Base-by-base conservation (phyloP, 2,888 invertebrate genomes). In the Tyria jacobaeae region DNA sequence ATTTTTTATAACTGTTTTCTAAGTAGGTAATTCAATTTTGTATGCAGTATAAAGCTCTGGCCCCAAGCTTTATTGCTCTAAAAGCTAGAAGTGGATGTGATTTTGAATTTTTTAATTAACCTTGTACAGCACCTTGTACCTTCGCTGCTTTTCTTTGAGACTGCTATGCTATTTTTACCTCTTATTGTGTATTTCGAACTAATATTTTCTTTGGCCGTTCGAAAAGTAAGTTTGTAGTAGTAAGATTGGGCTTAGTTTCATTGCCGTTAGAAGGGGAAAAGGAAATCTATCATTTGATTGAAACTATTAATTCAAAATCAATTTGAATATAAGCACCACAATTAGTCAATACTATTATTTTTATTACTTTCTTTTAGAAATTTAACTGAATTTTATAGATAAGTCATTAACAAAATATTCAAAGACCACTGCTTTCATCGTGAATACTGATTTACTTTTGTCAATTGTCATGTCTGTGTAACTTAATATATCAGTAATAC, bases 241-340 rank as follows among this genome's bases (percentile, higher is more conserved):
- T 31, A 31, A 6, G 27, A 6, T 31, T 31, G 6, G 44, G 47
- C 37, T 35, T 52, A 17, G 47, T 58, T 58, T 53, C 35, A 52
- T 35, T n/a, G 37, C 35, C 35, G 35, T 52, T 52, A 34, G 34
- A 17, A 50, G n/a, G n/a, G n/a, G n/a, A n/a, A n/a, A n/a, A n/a
- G n/a, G n/a, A n/a, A 50, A 39, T 49, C 3, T 10, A 21, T 55
- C 24, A 54, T 37, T 53, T 35, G 53, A 1, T 21, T n/a, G 27
- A 54, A 61, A 52, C 34, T 44, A 50, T 17, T 1, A 54, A 56
- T 60, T 62, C 60, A 72, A n/a, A n/a, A 70, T 61, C 61, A 64
- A 57, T 71, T 57, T 54, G 60, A 72, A 70, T 72, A 68, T 61
- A 64, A 57, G 68, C 59, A 64, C 64, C 54, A 53, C 24, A 53